Base-by-base conservation (phyloP, 2,113 vertebrate species). In the Origma solitaria region DNA sequence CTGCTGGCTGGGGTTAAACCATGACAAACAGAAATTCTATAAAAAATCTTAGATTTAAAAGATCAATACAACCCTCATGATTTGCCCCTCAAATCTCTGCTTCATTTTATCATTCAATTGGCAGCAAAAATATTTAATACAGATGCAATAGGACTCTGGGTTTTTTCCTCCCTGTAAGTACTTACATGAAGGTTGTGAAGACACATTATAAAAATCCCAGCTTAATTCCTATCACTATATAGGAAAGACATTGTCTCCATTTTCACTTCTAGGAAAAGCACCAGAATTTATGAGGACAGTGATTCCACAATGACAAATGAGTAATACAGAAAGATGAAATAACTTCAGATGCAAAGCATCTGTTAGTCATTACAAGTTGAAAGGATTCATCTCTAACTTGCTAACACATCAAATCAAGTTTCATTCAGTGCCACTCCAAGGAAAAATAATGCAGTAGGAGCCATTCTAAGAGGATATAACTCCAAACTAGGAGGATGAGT, bases 341-440 rank as follows among this genome's bases (percentile, higher is more conserved):
- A 73, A 78, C 35, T 80, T 75, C 0, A 20, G 51, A 80, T 60
- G 72, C 47, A 83, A 86, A 86, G 56, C 82, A 95, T 70, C 79
- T 83, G 56, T 54, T 77, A 78, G 35, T 95, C 68, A 90, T 73
- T n/a, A 44, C 17, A 27, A 62, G 22, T 4, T 71, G 71, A 82
- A 91, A 54, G 65, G 66, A 82, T 40, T 86, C 8, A 84, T 51
- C 69, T 73, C 15, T 71, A 81, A 70, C 42, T 83, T 62, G 72
- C 60, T 47, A 88, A 47, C 66, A 45, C 56, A 82, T 54, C 66
- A 40, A 94, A 94, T 95, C 89, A 94, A 88, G 84, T 70, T 64
- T 72, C 87, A 91, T 91, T 95, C 76, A 80, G 54, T 45, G 44
- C 31, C 61, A n/a, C 1, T 37, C 19, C 0, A 1, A 86, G 77